phyloP scores from a whole-genome alignment of 2,797 vertebrate genomes.

The Myiotriccus ornatus region DNA sequence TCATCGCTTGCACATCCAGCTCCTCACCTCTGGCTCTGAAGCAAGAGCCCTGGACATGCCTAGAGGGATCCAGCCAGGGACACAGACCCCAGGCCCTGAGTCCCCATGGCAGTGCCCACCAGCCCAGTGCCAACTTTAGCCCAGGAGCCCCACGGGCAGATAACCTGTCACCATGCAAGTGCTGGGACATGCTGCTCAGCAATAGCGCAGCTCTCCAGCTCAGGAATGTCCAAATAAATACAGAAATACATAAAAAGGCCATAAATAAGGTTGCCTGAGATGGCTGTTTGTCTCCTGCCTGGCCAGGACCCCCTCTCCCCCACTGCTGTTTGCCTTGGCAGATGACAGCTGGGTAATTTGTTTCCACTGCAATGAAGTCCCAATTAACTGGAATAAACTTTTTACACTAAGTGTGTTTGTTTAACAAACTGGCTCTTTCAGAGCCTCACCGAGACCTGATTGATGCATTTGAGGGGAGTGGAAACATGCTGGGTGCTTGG shows the following conservation, averaged over 20 bases:
- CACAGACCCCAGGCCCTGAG: neutral
- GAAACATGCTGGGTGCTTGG: conserved; percentile 57
- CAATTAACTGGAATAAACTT: conserved; percentile 79
- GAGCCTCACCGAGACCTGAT: conserved; percentile 71
- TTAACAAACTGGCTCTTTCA: conserved; percentile 79
- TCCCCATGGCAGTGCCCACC: rapidly evolving
- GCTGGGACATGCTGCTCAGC: neutral
- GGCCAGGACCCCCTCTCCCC: conserved; percentile 54
- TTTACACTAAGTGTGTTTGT: conserved; percentile 79
- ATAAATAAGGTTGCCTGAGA: conserved; percentile 67
- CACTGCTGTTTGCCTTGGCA: conserved; percentile 72
- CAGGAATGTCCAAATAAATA: conserved; percentile 69
- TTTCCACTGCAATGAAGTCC: conserved; percentile 78
- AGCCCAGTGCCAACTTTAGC: neutral
- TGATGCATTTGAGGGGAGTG: conserved; percentile 72
- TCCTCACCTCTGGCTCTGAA: neutral
- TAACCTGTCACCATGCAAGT: neutral
- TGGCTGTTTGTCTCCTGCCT: conserved; percentile 54
- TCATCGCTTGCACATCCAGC: neutral
- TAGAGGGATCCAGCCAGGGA: neutral
- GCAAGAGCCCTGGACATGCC: rapidly evolving
- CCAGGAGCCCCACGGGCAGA: neutral
- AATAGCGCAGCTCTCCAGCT: conserved; percentile 28
- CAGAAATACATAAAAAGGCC: conserved; percentile 60
- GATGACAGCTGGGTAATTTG: conserved; percentile 71